Percentiles rank a stretch among this genome's conserved stretches.
Evolutionary conservation across 1,140 invertebrate genomes (phyloP).

Genomic region (Globodera rostochiensis): DNA sequence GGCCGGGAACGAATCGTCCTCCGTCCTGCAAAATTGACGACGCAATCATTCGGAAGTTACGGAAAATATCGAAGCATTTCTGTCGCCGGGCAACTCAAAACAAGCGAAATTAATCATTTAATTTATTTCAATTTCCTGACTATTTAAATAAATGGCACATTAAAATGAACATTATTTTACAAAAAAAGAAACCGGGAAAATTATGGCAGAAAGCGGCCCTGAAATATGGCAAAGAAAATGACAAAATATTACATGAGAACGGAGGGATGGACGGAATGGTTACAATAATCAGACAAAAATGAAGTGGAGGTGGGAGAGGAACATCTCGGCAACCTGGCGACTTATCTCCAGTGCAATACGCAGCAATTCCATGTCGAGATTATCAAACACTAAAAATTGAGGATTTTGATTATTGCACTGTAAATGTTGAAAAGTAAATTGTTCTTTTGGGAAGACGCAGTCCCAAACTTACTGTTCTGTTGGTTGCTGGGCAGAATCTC

Average conservation of each 20-base stretch:
- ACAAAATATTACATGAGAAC: background rate
- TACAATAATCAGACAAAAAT: slow-evolving; percentile 2
- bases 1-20: too few relatives aligned
- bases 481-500: slow-evolving; percentile 16
- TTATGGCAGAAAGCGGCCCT: too few relatives aligned
- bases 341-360: slow-evolving; percentile 6
- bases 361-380: slow-evolving; percentile 7
- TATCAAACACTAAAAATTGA: slow-evolving; percentile 7
- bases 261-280: background rate
- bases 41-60: too few relatives aligned
- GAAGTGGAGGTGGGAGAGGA: slow-evolving; percentile 18
- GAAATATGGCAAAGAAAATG: background rate
- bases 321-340: slow-evolving; percentile 21
- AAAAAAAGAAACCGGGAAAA: too few relatives aligned
- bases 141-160: too few relatives aligned
- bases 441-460: background rate
- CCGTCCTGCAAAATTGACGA: too few relatives aligned
- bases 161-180: too few relatives aligned
- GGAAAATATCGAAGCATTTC: too few relatives aligned
- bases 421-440: background rate
- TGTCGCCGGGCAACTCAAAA: too few relatives aligned
- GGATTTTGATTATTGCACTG: background rate
- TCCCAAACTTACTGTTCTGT: slow-evolving; percentile 1
- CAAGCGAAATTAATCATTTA: background rate
- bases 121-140: background rate